Evolutionary conservation across 53 echinoderm and acorn worm species (phyloP).

Genomic region (Holothuria scabra): DNA sequence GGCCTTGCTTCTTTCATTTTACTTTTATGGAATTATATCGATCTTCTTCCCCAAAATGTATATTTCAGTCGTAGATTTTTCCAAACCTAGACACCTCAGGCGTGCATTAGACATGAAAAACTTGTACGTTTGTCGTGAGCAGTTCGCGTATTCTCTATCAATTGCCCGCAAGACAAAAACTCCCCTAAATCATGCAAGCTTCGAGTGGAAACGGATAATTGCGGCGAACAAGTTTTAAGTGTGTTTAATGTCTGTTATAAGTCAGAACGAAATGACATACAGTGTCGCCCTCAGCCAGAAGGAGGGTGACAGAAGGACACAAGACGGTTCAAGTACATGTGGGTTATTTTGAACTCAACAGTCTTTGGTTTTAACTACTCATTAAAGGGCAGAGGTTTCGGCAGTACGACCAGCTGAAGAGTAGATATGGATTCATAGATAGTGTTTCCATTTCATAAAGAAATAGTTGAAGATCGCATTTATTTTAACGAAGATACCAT

Average conservation of each 20-base stretch:
- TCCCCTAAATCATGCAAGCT: constrained; percentile 31
- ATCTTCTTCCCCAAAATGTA: constrained; percentile 27
- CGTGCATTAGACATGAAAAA: constrained; percentile 36
- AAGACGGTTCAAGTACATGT: constrained; percentile 26
- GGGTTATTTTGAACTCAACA: neutral
- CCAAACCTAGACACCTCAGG: constrained; percentile 11
- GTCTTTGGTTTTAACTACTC: no score
- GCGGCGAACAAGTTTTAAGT: constrained; percentile 38
- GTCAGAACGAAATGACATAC: constrained; percentile 35
- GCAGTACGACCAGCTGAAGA: no score
- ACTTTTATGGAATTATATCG: constrained; percentile 28
- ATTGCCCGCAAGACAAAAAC: constrained; percentile 26
- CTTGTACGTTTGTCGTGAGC: neutral
- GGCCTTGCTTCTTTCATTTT: no score
- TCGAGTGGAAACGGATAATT: constrained; percentile 40
- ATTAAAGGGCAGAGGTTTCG: no score
- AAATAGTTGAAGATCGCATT: no score
- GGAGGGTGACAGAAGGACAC: neutral
- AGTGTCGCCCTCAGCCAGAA: constrained; percentile 27
- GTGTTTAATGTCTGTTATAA: constrained; percentile 41
- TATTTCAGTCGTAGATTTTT: constrained; percentile 35
- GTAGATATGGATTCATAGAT: no score
- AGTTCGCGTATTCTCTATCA: neutral
- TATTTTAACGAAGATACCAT: no score
- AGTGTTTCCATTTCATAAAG: no score